phyloP scores from a whole-genome alignment of 2,888 invertebrate species.

The Dorcus parallelipipedus region DNA sequence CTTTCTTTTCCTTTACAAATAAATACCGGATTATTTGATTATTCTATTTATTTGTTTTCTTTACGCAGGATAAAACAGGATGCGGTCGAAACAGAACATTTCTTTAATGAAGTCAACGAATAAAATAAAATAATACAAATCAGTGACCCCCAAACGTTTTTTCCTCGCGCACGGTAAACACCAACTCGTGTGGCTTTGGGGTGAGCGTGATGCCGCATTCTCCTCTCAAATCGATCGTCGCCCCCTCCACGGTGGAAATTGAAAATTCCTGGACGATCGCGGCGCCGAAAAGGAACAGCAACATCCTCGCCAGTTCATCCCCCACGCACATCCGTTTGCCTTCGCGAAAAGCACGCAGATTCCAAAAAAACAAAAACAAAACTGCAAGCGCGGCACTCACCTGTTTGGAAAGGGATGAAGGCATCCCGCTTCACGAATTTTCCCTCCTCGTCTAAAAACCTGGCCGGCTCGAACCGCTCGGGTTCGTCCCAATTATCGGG shows the following conservation, averaged over 20 bases:
- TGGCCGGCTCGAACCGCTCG: constrained; percentile 62
- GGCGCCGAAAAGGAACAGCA: constrained; percentile 61
- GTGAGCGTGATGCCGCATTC: constrained; percentile 72
- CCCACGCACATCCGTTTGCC: constrained; percentile 84
- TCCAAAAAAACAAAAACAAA: constrained; percentile 10
- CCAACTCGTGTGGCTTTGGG: constrained; percentile 58
- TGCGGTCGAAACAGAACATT: not conserved
- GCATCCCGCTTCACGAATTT: constrained; percentile 60
- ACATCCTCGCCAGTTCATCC: constrained; percentile 76
- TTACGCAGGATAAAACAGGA: too few relatives aligned
- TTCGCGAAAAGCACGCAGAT: constrained; percentile 39
- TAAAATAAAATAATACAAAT: too few relatives aligned
- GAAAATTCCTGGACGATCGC: constrained; percentile 60
- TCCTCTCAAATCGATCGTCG: constrained; percentile 61
- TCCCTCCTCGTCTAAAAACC: constrained; percentile 67
- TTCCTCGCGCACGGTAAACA: constrained; percentile 34
- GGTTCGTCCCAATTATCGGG: constrained; percentile 65
- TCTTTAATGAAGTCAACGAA: too few relatives aligned
- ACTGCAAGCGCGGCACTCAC: constrained; percentile 48
- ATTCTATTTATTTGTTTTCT: too few relatives aligned
- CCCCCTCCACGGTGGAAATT: constrained; percentile 43
- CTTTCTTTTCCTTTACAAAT: too few relatives aligned
- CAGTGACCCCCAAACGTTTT: not conserved
- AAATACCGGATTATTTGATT: too few relatives aligned
- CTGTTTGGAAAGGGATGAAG: constrained; percentile 81